A percentile compares a stretch with the other conserved stretches of the same genome.
Conservation (phyloP, 1,140 invertebrate genomes). For the Drosophila lini region DNA sequence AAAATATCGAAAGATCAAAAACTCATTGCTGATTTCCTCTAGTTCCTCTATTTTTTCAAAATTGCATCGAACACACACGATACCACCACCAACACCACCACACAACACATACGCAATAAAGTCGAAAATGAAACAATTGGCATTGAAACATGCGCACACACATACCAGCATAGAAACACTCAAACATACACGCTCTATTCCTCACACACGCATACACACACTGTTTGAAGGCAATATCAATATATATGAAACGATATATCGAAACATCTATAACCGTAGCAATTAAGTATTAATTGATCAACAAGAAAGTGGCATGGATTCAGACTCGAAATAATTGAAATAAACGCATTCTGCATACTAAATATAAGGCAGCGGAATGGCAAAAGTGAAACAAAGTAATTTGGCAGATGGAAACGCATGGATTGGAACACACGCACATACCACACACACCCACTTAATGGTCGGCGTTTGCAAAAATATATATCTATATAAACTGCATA, state of each 20-base stretch:
- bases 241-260: slow-evolving; percentile 14
- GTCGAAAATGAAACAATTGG: slow-evolving; percentile 66
- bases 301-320: slow-evolving; percentile 59
- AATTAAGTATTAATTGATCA: slow-evolving; percentile 53
- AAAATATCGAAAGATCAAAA: slow-evolving; percentile 20
- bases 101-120: slow-evolving; percentile 23
- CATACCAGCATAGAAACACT: slow-evolving; percentile 29
- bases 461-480: slow-evolving; percentile 54
- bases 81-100: slow-evolving; percentile 12
- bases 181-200: slow-evolving; percentile 40
- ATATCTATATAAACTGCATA: slow-evolving; percentile 30
- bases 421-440: slow-evolving; percentile 65
- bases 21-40: slow-evolving; percentile 27
- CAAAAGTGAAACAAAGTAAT: slow-evolving; percentile 49
- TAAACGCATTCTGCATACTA: slow-evolving; percentile 68
- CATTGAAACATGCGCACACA: slow-evolving; percentile 55
- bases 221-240: slow-evolving; percentile 40
- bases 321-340: slow-evolving; percentile 48
- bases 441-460: slow-evolving; percentile 51
- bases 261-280: slow-evolving; percentile 49
- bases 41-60: slow-evolving; percentile 27
- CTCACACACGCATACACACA: slow-evolving; percentile 54
- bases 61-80: slow-evolving; percentile 39
- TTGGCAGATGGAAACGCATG: slow-evolving; percentile 75
- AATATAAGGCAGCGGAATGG: slow-evolving; percentile 35